Percentiles rank a stretch among this genome's conserved stretches.
These are phyloP conservation scores for Panthera uncia DNA, from an alignment of 2,113 vertebrate genomes.

Conservation along the genomic window DNA sequence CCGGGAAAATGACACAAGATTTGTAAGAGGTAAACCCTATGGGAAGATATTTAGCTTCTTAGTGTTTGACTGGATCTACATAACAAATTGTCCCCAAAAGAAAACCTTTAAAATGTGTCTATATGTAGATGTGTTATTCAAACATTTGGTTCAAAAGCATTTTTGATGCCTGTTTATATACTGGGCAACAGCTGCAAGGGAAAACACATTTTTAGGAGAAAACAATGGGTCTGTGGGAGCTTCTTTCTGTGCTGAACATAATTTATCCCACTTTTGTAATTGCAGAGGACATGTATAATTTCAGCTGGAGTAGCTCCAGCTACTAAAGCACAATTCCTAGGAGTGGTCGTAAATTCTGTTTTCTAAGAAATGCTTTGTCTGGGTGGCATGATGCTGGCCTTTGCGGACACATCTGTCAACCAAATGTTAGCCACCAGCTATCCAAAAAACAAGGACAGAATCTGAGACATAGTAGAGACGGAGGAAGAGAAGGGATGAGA, in stretches of 20 bases:
- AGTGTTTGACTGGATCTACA: background rate
- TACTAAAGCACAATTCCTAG: background rate
- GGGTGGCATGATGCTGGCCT: background rate
- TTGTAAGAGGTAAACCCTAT: background rate
- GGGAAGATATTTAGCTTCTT: conserved; percentile 33
- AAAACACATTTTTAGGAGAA: conserved; percentile 29
- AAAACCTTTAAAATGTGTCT: conserved; percentile 53
- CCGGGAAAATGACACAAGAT: background rate
- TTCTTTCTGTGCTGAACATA: background rate
- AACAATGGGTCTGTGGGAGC: conserved; percentile 17
- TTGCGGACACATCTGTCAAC: background rate
- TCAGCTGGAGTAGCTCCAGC: background rate
- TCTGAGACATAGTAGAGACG: background rate
- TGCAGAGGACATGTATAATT: background rate
- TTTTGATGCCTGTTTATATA: conserved; percentile 30
- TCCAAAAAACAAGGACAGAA: background rate
- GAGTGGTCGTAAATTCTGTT: background rate
- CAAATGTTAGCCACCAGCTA: background rate
- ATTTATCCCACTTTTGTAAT: background rate
- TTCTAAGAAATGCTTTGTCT: background rate
- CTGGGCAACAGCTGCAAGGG: background rate
- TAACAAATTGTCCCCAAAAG: background rate
- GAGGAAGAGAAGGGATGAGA: background rate
- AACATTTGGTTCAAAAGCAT: conserved; percentile 15
- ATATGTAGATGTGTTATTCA: background rate